These are phyloP conservation scores for Vespertilio murinus DNA, from an alignment of 2,797 vertebrate genomes.

Conservation along the genomic window DNA sequence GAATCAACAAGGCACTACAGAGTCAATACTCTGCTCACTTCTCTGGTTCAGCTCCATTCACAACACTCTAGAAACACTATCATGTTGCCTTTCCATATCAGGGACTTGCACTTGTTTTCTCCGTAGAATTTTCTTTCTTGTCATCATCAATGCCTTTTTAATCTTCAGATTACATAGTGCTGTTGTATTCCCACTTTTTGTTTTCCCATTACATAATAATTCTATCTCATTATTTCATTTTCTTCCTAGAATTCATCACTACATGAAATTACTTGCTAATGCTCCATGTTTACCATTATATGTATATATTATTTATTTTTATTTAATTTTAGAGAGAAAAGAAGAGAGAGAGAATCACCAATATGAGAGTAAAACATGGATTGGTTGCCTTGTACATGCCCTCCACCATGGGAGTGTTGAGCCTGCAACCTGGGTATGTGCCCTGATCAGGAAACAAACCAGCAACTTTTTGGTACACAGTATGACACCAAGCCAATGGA, in stretches of 20 bases:
- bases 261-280: not conserved
- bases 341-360: not conserved
- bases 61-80: not conserved
- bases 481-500: not conserved
- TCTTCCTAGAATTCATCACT: not conserved
- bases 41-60: not conserved
- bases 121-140: not conserved
- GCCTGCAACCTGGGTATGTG: not conserved
- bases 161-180: not conserved
- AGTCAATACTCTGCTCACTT: too few relatives aligned
- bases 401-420: not conserved
- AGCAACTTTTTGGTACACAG: not conserved
- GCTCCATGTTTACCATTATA: not conserved
- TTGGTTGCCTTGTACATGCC: accelerated
- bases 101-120: not conserved
- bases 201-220: not conserved
- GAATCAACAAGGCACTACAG: not conserved
- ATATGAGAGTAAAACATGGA: not conserved
- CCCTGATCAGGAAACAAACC: not conserved
- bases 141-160: not conserved
- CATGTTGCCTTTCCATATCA: not conserved
- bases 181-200: accelerated
- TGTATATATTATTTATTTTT: not conserved
- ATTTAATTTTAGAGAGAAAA: not conserved
- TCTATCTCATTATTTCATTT: not conserved